Evolutionary conservation across 1,140 invertebrate genomes (phyloP).

Genomic region (Monomorium pharaonis): DNA sequence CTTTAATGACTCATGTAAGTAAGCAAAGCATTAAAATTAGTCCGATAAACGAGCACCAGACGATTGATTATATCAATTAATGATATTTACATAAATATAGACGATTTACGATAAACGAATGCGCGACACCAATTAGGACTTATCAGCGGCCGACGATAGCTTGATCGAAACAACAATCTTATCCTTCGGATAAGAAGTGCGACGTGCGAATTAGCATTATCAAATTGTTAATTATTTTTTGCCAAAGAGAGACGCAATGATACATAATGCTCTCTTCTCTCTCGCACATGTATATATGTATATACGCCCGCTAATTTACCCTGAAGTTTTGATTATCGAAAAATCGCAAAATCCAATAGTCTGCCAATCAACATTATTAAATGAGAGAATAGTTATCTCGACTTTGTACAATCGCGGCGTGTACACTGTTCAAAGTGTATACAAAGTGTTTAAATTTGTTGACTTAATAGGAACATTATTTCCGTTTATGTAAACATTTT

Average conservation of each 20-base stretch:
- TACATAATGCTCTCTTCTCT: neutral
- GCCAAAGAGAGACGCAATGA: neutral
- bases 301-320: neutral
- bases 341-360: constrained; percentile 3
- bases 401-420: neutral
- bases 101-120: constrained; percentile 45
- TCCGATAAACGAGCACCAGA: constrained; percentile 1
- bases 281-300: neutral
- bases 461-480: neutral
- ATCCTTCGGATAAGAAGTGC: constrained; percentile 61
- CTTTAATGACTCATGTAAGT: neutral
- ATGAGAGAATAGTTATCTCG: neutral
- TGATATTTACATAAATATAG: constrained; percentile 62
- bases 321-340: constrained; percentile 11
- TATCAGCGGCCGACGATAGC: constrained; percentile 59
- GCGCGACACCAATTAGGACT: constrained; percentile 70
- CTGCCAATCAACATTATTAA: constrained; percentile 15
- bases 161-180: constrained; percentile 67
- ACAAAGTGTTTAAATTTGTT: neutral
- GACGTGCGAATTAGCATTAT: constrained; percentile 63
- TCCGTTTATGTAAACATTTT: neutral
- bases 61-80: constrained; percentile 62
- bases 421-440: neutral
- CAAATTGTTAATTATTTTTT: constrained; percentile 68
- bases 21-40: constrained; percentile 44